Conservation (phyloP, 2,113 vertebrate species). For the Ia io region DNA sequence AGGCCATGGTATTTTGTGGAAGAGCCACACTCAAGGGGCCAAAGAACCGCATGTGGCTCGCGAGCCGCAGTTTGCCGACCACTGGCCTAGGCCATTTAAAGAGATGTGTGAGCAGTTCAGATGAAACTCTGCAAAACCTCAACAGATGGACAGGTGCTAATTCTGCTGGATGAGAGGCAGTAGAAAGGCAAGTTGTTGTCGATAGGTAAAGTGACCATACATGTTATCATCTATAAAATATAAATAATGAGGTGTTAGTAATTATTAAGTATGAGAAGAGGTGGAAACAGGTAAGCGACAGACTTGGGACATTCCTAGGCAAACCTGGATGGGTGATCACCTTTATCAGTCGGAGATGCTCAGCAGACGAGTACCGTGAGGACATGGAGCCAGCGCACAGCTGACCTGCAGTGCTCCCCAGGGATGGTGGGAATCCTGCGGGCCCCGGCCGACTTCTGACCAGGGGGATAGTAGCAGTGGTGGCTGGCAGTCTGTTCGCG, state of each 20-base stretch:
- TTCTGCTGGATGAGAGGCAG: background rate
- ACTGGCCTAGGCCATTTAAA: background rate
- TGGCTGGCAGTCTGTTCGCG: background rate
- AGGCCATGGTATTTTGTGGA: too few species aligned
- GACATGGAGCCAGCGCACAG: too few species aligned
- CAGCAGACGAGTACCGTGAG: background rate
- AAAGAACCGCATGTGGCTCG: too few species aligned
- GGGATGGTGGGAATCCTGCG: background rate
- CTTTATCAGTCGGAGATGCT: background rate
- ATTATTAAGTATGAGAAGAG: background rate
- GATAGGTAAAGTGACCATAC: background rate
- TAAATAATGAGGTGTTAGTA: background rate
- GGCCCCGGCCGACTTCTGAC: background rate
- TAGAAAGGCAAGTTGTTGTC: background rate
- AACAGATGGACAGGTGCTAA: background rate
- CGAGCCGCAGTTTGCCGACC: too few species aligned
- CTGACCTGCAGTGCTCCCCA: too few species aligned
- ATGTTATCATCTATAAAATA: background rate
- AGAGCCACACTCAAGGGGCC: too few species aligned
- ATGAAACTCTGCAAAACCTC: background rate
- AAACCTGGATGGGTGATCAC: background rate
- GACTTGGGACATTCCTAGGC: background rate
- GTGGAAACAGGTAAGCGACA: background rate
- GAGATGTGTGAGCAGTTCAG: background rate
- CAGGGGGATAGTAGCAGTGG: rapidly evolving